Base-by-base conservation (phyloP, 1,140 invertebrate species). In the Aphidius gifuensis region DNA sequence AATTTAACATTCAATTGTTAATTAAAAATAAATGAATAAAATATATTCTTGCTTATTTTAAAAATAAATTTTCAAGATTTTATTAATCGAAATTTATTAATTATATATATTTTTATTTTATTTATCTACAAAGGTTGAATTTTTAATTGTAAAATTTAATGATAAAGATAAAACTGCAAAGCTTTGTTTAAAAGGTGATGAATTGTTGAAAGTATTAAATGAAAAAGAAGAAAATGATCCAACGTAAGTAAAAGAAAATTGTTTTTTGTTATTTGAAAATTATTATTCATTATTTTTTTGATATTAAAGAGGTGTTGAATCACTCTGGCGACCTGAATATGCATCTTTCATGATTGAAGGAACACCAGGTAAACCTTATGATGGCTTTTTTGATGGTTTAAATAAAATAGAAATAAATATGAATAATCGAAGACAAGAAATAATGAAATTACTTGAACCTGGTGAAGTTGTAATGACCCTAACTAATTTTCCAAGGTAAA, bases 261-360 rank as follows among this genome's bases (percentile, higher is more conserved):
- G 23, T n/a, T 21, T 49, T 1, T 49, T 46, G 4, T 32, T 59
- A 58, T n/a, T 11, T 53, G 43, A 3, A n/a, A 60, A 55, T 54
- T 32, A 0, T 9, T 32, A 8, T 3, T 32, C 39, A 11, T 51
- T 9, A 9, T 4, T 9, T 8, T 6, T 51, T 5, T 5, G 8
- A 49, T n/a, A 59, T 56, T 23, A 53, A 64, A 83, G 84, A 64
- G 83, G 87, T 71, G 89, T 91, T 7, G 93, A 92, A 73, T 95
- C 92, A 5, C 78, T 97, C 21, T 99, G 97, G 97, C 85, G 94
- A 56, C 97, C 96, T 21, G 97, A 99, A 83, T 99, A 97, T 85
- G 97, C 92, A 42, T 89, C 92, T 51, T 99, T 99, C 73, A 99
- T 99, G 96, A 86, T 99, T 54, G 97, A 99, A 83, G 97, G 97